Conservation (phyloP, 2,797 vertebrate genomes). For the Chelmon rostratus region DNA sequence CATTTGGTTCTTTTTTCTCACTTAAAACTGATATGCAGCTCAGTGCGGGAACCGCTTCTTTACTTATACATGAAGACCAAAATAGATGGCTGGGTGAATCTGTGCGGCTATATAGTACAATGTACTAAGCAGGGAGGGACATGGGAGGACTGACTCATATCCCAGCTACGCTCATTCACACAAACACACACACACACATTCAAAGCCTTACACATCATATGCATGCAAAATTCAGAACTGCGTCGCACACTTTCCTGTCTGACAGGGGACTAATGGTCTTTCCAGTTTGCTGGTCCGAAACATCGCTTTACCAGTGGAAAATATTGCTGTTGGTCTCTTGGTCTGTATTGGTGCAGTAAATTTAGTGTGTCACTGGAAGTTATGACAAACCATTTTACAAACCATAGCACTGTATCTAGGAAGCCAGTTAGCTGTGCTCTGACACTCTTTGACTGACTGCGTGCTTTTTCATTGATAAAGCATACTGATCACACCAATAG, state of each 20-base stretch:
- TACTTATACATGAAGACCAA: conserved; percentile 54
- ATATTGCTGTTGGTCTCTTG: conserved; percentile 33
- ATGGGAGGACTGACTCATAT: conserved; percentile 35
- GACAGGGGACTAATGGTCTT: conserved; percentile 46
- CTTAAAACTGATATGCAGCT: conserved; percentile 38
- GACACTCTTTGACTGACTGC: not conserved
- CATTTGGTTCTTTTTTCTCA: not conserved
- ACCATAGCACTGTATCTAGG: conserved; percentile 5
- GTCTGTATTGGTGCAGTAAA: conserved; percentile 29
- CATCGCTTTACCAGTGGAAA: conserved; percentile 39
- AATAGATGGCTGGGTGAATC: conserved; percentile 47
- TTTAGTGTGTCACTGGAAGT: conserved; percentile 22
- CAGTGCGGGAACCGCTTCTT: conserved; percentile 36
- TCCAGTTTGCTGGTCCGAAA: conserved; percentile 50
- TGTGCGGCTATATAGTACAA: conserved; percentile 8
- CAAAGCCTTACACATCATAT: conserved; percentile 15
- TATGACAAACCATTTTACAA: conserved; percentile 45
- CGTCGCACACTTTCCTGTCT: conserved; percentile 23
- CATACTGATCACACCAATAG: conserved; percentile 61
- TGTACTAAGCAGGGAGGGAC: conserved; percentile 19
- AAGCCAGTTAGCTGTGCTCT: not conserved
- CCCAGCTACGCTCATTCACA: conserved; percentile 7
- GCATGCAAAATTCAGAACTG: conserved; percentile 42
- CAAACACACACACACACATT: not conserved
- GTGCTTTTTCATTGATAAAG: conserved; percentile 16